Evolutionary conservation across 2,113 vertebrate genomes (phyloP), one percentile per base, ranked within the genome.

Genomic region (Lycaon pictus): DNA sequence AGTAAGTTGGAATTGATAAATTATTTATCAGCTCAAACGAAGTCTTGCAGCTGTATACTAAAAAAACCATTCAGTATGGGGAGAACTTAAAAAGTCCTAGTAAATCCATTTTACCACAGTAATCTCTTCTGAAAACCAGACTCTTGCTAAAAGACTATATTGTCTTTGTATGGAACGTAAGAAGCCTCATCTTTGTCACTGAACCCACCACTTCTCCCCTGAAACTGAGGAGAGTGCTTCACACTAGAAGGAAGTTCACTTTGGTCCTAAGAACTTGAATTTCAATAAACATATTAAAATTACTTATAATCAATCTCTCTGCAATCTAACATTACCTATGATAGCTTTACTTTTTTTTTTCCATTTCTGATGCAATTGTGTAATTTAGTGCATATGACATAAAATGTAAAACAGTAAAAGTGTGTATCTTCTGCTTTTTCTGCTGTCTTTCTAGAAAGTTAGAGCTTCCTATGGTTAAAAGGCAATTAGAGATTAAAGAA

Each of bases 1-100:
- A 67, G 32, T 32, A 51, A 22, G 9, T 84, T 89, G 43, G 58
- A 82, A 43, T 16, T 79, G 51, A 80, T 74, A 83, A 48, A 63
- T 83, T 72, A 87, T 95, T 96, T 83, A 43, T 53, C 25, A 86
- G 63, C 15, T 92, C 29, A 80, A 37, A 74, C 86, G 55, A 85
- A 86, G 27, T 25, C 53, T 90, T 62, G 7, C 6, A 74, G 56
- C 4, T 51, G 11, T 17, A 27, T 51, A 56, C 19, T 88, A 65
- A 85, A 67, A 67, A 23, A 25, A 43, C 8, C 74, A 10, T 19
- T 67, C 20, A 55, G 9, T 65, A 32, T 22, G 37, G 10, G 11
- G n/a, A 32, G 62, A 67, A 7, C 6, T 43, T 93, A 60, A 87
- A 69, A 83, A 92, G 0, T 4, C 48, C 85, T 27, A 22, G 11